These are phyloP conservation scores for Micronycteris hirsuta DNA, from an alignment of 2,113 vertebrate genomes.

Conservation along the genomic window DNA sequence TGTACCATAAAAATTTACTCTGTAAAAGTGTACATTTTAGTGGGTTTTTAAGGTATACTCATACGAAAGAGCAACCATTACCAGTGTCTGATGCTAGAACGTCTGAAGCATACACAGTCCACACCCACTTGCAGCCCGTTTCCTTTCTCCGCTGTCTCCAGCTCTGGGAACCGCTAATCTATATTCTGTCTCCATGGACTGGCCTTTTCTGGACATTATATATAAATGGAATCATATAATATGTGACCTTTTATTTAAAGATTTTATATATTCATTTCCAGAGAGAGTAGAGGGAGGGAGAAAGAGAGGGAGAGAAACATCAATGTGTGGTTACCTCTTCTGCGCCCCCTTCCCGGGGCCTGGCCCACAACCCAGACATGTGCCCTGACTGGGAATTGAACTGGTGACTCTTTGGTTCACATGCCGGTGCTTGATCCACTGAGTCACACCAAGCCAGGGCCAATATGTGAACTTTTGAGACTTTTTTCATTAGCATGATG, in stretches of 20 bases:
- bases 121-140: background rate
- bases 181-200: background rate
- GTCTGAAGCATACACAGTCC: background rate
- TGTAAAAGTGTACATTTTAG: background rate
- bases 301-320: too few species aligned
- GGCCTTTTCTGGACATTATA: background rate
- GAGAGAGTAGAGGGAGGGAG: too few species aligned
- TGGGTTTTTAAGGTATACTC: background rate
- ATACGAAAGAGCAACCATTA: background rate
- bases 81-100: background rate
- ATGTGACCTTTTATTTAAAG: background rate
- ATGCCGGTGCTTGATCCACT: too few species aligned
- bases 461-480: background rate
- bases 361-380: too few species aligned
- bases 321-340: too few species aligned
- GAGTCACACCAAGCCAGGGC: too few species aligned
- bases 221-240: background rate
- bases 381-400: too few species aligned
- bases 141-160: background rate
- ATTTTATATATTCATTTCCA: too few species aligned
- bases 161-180: background rate
- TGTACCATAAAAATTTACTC: background rate
- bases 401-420: too few species aligned
- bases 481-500: background rate
- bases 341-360: too few species aligned